A percentile compares a stretch with the other conserved stretches of the same genome.
Evolutionary conservation across 2,797 vertebrate genomes (phyloP).

Genomic region (Neosilurus hyrtlii): DNA sequence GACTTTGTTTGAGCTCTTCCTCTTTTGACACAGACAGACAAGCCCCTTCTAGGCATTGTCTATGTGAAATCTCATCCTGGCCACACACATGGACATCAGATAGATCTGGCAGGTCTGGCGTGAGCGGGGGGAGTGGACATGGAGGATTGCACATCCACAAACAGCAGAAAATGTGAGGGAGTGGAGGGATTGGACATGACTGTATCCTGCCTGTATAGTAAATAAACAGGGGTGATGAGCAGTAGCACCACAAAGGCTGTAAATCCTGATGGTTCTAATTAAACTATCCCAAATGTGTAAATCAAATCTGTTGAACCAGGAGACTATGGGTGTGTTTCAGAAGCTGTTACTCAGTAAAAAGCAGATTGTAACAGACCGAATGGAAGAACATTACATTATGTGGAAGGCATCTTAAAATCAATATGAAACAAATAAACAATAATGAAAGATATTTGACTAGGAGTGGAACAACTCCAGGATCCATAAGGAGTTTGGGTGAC

Average conservation of each 20-base stretch:
- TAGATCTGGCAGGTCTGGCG: slow-evolving; percentile 26
- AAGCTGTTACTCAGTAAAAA: background rate
- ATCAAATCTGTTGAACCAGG: background rate
- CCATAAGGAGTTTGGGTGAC: background rate
- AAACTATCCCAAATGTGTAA: background rate
- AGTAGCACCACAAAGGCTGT: background rate
- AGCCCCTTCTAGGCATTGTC: slow-evolving; percentile 42
- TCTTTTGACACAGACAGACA: slow-evolving; percentile 49
- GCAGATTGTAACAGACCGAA: background rate
- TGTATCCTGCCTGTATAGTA: slow-evolving; percentile 5
- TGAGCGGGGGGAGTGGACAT: slow-evolving; percentile 10
- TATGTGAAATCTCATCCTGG: slow-evolving; percentile 36
- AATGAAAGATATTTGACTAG: background rate
- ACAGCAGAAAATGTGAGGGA: slow-evolving; percentile 19
- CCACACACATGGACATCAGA: slow-evolving; percentile 53
- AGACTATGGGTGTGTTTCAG: background rate
- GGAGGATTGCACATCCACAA: slow-evolving; percentile 32
- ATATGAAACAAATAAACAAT: background rate
- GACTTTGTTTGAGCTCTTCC: slow-evolving; percentile 61
- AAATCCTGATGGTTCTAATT: background rate
- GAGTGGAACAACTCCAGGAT: background rate
- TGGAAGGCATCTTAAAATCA: background rate
- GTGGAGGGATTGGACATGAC: slow-evolving; percentile 10
- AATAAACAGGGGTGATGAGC: slow-evolving; percentile 1
- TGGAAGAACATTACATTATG: background rate